phyloP scores from a whole-genome alignment of 2,113 vertebrate genomes.

The Etheostoma spectabile region DNA sequence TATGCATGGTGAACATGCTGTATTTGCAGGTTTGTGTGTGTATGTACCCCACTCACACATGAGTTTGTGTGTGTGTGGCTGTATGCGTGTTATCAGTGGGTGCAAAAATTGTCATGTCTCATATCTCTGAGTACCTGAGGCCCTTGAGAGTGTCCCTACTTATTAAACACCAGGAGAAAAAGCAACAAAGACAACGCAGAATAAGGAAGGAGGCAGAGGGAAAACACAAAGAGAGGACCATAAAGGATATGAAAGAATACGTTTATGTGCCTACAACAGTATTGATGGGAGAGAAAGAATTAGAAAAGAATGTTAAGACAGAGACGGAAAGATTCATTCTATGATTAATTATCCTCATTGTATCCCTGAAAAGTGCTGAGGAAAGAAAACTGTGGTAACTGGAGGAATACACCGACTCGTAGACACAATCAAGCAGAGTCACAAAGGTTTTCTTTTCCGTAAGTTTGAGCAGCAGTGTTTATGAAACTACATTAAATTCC shows the following conservation, averaged over 20 bases:
- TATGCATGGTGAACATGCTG: constrained; percentile 3
- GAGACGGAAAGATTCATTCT: constrained; percentile 46
- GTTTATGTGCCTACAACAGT: constrained; percentile 11
- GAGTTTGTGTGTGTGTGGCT: constrained; percentile 3
- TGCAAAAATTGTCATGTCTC: constrained; percentile 33
- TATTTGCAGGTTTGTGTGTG: neutral
- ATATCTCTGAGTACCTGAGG: constrained; percentile 53
- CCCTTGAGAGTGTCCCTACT: constrained; percentile 43
- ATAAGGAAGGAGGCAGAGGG: constrained; percentile 26
- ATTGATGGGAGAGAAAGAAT: constrained; percentile 26
- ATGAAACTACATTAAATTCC: constrained; percentile 39
- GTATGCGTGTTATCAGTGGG: constrained; percentile 14
- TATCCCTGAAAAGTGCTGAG: constrained; percentile 37
- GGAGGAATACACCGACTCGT: constrained; percentile 11
- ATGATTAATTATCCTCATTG: constrained; percentile 75
- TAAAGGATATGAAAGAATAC: constrained; percentile 36
- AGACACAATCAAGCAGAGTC: constrained; percentile 25
- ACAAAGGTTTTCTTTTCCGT: constrained; percentile 4
- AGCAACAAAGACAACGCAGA: constrained; percentile 31
- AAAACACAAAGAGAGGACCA: constrained; percentile 32
- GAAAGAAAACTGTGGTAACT: constrained; percentile 22
- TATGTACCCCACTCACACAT: neutral
- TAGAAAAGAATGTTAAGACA: constrained; percentile 23
- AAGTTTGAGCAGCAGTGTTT: constrained; percentile 38
- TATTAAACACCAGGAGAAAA: constrained; percentile 44